Base-by-base conservation (phyloP, 2,113 vertebrate species). In the Eubucco bourcierii region DNA sequence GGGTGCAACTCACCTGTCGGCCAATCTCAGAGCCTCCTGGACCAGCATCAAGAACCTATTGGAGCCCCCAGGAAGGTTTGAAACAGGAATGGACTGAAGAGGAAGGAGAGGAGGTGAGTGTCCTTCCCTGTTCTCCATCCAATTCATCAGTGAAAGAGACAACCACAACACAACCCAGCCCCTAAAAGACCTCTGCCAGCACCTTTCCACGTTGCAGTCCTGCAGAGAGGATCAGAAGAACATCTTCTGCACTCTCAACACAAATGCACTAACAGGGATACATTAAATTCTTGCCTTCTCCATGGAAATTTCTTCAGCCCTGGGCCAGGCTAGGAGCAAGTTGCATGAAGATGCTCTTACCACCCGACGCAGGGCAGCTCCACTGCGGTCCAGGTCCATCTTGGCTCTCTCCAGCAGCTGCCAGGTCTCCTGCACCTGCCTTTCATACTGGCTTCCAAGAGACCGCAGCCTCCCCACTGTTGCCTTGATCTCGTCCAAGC, bases 11-110 rank as follows among this genome's bases (percentile, higher is more conserved):
- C 86, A 99, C 99, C 96, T 96, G n/a, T 98, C 95, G 60, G 98
- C 98, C 86, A 99, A 88, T 39, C 94, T 93, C 14, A 60, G 63
- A 13, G 99, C 98, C 37, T 97, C 98, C 74, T 98, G 93, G 58
- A 97, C 98, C 96, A 99, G 96, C 31, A 93, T 90, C 44, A 97
- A 96, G 64, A 98, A 91, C 50, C 81, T 13, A 76, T 95, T 97
- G 1, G 97, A 90, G 23, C 95, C 97, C 24, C 78, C 72, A 0
- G 96, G 95, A 31, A 88, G 68, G 28, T 97, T 96, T 29, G 97
- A 75, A 15, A 81, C 13, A 21, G 98, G 98, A 91, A 98, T 34
- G 46, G 97, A 97, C 99, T 99, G 77, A 79, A 34, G 61, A 61
- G 23, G 73, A 20, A 94, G 61, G 29, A 93, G 72, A 77, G 5